Percentiles rank a stretch among this genome's conserved stretches.
These are phyloP conservation scores for Mythimna pallens DNA, from an alignment of 2,888 invertebrate genomes.

Conservation along the genomic window DNA sequence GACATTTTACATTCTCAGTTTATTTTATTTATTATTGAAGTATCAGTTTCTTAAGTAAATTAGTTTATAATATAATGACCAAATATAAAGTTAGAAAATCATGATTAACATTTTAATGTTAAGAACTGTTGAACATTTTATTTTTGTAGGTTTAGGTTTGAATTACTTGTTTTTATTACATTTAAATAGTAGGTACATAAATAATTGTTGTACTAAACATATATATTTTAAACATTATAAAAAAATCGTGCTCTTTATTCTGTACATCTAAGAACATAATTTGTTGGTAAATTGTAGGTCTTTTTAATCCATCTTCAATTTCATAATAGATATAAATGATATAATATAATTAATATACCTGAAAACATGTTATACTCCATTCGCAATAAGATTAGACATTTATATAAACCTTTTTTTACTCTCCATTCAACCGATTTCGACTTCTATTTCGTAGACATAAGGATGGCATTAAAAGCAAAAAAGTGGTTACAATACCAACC, in stretches of 20 bases:
- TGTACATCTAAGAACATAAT: background rate
- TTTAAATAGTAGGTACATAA: background rate
- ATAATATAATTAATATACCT: too few species aligned
- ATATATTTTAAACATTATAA: background rate
- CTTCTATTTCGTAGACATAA: too few species aligned
- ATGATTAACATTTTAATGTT: constrained; percentile 3
- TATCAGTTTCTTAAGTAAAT: background rate
- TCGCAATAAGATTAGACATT: too few species aligned
- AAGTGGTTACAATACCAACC: too few species aligned
- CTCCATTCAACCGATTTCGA: too few species aligned
- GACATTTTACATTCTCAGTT: constrained; percentile 24
- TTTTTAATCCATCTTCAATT: too few species aligned
- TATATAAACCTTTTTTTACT: too few species aligned
- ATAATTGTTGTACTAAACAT: background rate
- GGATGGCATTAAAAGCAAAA: too few species aligned
- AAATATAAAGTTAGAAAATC: constrained; percentile 23
- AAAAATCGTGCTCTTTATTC: background rate
- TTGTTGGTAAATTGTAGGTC: background rate
- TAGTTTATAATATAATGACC: constrained; percentile 24
- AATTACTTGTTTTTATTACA: background rate
- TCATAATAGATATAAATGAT: too few species aligned
- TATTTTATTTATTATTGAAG: constrained; percentile 15
- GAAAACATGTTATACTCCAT: too few species aligned
- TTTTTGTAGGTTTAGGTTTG: background rate
- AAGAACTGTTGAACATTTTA: constrained; percentile 3